phyloP scores from a whole-genome alignment of 2,797 vertebrate genomes.

The Pseudochirops corinnae region DNA sequence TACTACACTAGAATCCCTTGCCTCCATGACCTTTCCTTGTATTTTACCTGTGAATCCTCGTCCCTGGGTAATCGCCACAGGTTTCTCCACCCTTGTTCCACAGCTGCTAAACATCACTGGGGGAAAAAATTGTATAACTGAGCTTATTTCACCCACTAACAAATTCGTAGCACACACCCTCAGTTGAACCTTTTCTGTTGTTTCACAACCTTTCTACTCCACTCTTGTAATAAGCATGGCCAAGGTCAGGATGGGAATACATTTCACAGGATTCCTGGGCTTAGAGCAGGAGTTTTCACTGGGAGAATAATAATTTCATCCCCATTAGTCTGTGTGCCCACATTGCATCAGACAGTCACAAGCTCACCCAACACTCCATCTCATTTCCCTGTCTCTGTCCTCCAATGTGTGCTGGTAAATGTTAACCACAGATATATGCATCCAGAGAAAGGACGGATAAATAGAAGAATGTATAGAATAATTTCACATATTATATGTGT shows the following conservation, averaged over 20 bases:
- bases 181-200: background rate
- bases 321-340: background rate
- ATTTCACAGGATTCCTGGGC: background rate
- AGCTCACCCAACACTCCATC: background rate
- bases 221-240: background rate
- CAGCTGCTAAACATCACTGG: background rate
- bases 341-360: background rate
- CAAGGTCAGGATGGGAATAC: background rate
- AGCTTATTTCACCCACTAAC: background rate
- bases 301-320: background rate
- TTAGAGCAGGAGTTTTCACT: background rate
- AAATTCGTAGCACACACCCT: background rate
- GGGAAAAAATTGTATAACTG: background rate
- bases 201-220: background rate
- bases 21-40: background rate
- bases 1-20: background rate
- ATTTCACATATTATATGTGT: too few relatives aligned
- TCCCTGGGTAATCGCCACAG: background rate
- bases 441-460: too few relatives aligned
- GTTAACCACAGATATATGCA: background rate
- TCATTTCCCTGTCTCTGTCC: background rate
- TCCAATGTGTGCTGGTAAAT: background rate
- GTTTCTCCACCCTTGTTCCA: background rate
- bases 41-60: background rate
- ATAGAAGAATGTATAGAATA: too few relatives aligned